A percentile compares a stretch with the other conserved stretches of the same genome.
phyloP scores from a whole-genome alignment of 1,140 invertebrate species.

The Scaptomyza graminum region DNA sequence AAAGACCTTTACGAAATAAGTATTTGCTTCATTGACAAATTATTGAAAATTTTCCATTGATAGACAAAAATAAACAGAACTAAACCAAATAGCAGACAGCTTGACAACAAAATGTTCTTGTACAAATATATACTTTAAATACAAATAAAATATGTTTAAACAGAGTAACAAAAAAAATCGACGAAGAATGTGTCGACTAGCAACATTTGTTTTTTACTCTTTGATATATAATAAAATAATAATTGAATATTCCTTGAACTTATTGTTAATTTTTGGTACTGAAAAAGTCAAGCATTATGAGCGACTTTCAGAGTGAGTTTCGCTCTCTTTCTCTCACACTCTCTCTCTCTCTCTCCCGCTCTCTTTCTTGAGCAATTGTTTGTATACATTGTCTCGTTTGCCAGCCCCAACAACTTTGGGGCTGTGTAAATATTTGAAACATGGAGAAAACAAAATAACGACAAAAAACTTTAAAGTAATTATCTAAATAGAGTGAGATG shows the following conservation, averaged over 20 bases:
- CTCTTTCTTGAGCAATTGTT: constrained; percentile 43
- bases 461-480: constrained; percentile 55
- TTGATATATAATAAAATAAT: no score
- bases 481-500: constrained; percentile 71
- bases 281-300: constrained; percentile 51
- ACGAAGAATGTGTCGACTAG: no score
- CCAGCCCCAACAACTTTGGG: constrained; percentile 49
- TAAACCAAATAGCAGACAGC: constrained; percentile 69
- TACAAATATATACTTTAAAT: constrained; percentile 64
- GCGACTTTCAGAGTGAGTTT: no score
- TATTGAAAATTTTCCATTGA: constrained; percentile 65
- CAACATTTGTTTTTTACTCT: no score
- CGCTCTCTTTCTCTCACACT: background rate
- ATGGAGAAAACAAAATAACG: constrained; percentile 35
- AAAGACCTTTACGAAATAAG: no score
- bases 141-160: constrained; percentile 70
- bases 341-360: constrained; percentile 8
- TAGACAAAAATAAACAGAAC: constrained; percentile 43
- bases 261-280: background rate
- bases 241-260: no score
- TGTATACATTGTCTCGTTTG: constrained; percentile 63
- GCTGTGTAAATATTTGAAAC: constrained; percentile 63
- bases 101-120: constrained; percentile 50
- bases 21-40: constrained; percentile 32
- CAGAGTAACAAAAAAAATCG: constrained; percentile 6